Percentiles rank a stretch among this genome's conserved stretches.
These are phyloP conservation scores for Mormyrops attenuatus DNA, from an alignment of 2,797 vertebrate genomes.

Conservation along the genomic window DNA sequence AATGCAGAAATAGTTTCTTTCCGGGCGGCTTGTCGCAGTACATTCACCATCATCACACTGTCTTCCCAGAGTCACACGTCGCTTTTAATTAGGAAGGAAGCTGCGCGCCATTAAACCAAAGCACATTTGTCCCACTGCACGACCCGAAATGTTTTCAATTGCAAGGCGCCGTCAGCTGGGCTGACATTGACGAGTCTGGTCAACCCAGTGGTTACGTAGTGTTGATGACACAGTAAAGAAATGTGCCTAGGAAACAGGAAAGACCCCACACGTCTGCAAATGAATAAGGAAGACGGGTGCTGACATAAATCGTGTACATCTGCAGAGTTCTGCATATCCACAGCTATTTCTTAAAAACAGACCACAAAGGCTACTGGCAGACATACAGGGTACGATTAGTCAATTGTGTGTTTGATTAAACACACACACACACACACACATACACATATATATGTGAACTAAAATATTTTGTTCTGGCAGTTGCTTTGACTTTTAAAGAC, in stretches of 20 bases:
- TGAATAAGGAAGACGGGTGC: neutral
- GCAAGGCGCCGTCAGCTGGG: neutral
- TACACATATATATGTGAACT: neutral
- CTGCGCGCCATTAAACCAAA: neutral
- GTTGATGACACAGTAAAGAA: neutral
- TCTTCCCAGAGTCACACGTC: slow-evolving; percentile 1
- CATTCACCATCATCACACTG: neutral
- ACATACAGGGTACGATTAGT: neutral
- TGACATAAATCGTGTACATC: neutral
- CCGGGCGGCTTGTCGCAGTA: neutral
- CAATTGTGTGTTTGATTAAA: neutral
- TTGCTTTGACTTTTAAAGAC: neutral
- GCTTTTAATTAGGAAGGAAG: neutral
- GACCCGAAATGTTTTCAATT: neutral
- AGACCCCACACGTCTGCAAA: slow-evolving; percentile 9
- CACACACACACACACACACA: neutral
- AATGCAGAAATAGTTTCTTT: neutral
- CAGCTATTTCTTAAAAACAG: neutral
- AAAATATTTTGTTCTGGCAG: neutral
- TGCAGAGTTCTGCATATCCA: slow-evolving; percentile 13
- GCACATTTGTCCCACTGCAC: neutral
- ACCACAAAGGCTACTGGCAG: slow-evolving; percentile 13
- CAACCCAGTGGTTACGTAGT: neutral
- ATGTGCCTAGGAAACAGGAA: neutral
- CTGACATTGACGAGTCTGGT: neutral